A percentile compares a stretch with the other conserved stretches of the same genome.
Conservation (phyloP, 2,797 vertebrate genomes). For the Mormyrops attenuatus region DNA sequence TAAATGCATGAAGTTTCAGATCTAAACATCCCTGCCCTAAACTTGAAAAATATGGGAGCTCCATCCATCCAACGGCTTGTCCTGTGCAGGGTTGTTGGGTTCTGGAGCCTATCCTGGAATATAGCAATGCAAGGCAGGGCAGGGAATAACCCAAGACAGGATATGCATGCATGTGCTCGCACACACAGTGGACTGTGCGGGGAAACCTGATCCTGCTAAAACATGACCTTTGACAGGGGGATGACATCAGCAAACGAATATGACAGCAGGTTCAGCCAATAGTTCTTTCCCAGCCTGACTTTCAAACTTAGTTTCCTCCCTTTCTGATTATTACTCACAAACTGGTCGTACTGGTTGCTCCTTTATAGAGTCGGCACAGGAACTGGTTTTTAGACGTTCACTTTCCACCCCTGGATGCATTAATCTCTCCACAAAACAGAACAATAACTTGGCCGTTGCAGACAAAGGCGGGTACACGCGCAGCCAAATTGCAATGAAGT, state of each 20-base stretch:
- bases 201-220: not conserved
- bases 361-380: constrained; percentile 32
- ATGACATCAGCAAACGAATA: not conserved
- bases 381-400: constrained; percentile 25
- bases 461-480: constrained; percentile 11
- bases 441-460: not conserved
- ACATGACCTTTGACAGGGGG: not conserved
- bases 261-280: constrained; percentile 22
- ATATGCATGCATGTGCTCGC: not conserved
- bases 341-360: constrained; percentile 5
- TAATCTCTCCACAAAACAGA: constrained; percentile 6
- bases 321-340: constrained; percentile 33
- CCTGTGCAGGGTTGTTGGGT: not conserved
- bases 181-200: not conserved
- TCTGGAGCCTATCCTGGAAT: not conserved
- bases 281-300: constrained; percentile 24
- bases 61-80: not conserved
- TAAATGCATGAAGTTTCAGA: not conserved
- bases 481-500: constrained; percentile 17
- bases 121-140: not conserved
- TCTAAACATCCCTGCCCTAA: not conserved
- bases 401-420: constrained; percentile 19
- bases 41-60: not conserved
- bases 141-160: not conserved
- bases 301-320: constrained; percentile 17